Conservation (phyloP, 2,888 invertebrate species). For the Anodontia alba region DNA sequence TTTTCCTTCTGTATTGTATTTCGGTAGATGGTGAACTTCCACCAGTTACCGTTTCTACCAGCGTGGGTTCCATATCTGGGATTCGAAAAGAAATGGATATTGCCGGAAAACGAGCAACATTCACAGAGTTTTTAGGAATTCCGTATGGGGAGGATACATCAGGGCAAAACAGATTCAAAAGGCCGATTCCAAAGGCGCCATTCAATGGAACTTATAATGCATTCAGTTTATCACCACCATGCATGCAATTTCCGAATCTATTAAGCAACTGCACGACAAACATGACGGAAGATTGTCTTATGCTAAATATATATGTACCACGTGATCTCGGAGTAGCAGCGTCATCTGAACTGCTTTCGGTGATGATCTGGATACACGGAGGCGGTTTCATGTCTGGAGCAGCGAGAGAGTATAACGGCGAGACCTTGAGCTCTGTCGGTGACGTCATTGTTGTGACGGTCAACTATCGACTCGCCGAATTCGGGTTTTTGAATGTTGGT, state of each 20-base stretch:
- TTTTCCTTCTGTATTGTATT: neutral
- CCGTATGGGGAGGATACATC: slow-evolving; percentile 50
- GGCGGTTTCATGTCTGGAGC: slow-evolving; percentile 38
- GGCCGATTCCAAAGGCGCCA: slow-evolving; percentile 43
- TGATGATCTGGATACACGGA: slow-evolving; percentile 56
- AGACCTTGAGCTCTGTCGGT: neutral
- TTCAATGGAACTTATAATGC: slow-evolving; percentile 26
- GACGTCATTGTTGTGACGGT: slow-evolving; percentile 50
- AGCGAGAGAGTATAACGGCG: slow-evolving; percentile 19
- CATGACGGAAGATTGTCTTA: slow-evolving; percentile 48
- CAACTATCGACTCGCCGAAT: slow-evolving; percentile 50
- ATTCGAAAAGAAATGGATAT: slow-evolving; percentile 11
- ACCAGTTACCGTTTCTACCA: slow-evolving; percentile 11
- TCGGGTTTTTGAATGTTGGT: slow-evolving; percentile 43
- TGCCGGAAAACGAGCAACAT: slow-evolving; percentile 20
- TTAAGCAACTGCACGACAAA: slow-evolving; percentile 4
- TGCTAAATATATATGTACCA: slow-evolving; percentile 51
- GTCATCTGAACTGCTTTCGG: slow-evolving; percentile 26
- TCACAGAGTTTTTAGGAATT: slow-evolving; percentile 47
- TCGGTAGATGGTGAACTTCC: neutral
- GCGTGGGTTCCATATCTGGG: slow-evolving; percentile 36
- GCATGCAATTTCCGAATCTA: slow-evolving; percentile 23
- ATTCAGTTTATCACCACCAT: slow-evolving; percentile 16
- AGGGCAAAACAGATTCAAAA: slow-evolving; percentile 41
- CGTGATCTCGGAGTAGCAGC: slow-evolving; percentile 19